Percentiles rank a stretch among this genome's conserved stretches.
These are phyloP conservation scores for Mantis religiosa DNA, from an alignment of 2,888 invertebrate species.

Conservation along the genomic window DNA sequence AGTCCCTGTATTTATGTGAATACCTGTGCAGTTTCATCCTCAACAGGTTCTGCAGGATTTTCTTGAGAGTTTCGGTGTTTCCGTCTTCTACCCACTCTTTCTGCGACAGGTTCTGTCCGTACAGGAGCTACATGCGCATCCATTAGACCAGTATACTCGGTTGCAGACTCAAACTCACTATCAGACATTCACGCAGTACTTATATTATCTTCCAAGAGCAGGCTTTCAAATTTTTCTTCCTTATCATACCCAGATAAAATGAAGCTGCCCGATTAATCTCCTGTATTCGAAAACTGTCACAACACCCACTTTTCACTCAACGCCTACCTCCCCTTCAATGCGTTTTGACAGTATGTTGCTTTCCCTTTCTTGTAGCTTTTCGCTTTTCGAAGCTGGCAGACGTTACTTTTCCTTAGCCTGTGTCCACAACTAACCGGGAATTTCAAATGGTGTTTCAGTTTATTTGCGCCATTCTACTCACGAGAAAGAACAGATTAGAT, in stretches of 20 bases:
- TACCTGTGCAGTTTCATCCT: neutral
- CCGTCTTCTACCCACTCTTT: conserved; percentile 39
- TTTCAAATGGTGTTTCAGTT: no score
- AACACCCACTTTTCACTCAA: no score
- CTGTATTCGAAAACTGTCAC: no score
- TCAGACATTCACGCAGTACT: conserved; percentile 45
- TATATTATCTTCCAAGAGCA: neutral
- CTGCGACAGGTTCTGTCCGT: conserved; percentile 27
- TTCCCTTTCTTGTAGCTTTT: no score
- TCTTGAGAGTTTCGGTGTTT: conserved; percentile 12
- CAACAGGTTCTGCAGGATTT: neutral
- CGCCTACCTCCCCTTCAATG: no score
- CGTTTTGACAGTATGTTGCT: no score
- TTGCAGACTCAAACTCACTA: conserved; percentile 57
- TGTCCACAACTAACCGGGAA: no score
- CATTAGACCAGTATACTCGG: conserved; percentile 79
- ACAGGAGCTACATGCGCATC: conserved; percentile 61
- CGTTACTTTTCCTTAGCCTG: no score
- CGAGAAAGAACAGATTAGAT: no score
- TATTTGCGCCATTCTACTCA: no score
- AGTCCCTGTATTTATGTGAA: neutral
- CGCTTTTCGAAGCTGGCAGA: no score
- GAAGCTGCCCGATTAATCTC: no score
- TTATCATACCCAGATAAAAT: neutral
- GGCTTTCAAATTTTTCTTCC: neutral